A percentile compares a stretch with the other conserved stretches of the same genome.
phyloP scores from a whole-genome alignment of 2,797 vertebrate species.

The Melanogrammus aeglefinus region DNA sequence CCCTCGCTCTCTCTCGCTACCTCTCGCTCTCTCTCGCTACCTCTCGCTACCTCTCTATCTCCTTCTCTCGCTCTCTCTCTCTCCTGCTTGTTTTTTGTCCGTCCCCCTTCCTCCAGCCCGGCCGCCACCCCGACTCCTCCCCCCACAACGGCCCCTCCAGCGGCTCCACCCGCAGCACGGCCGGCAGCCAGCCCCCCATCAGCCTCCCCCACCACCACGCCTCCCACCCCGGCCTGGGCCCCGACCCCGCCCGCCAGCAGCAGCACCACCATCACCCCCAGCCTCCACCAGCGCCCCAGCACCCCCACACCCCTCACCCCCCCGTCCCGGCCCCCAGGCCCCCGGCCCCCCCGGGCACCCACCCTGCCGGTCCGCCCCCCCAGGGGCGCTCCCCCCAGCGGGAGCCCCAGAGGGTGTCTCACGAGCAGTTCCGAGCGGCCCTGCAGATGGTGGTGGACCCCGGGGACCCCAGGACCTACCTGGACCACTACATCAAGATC shows the following conservation, averaged over 20 bases:
- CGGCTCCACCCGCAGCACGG: conserved; percentile 36
- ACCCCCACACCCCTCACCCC: conserved; percentile 60
- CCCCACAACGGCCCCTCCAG: conserved; percentile 77
- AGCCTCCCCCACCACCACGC: conserved; percentile 68
- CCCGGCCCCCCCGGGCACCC: conserved; percentile 17
- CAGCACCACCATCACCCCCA: background rate
- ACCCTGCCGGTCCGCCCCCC: conserved; percentile 32
- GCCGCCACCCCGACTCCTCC: conserved; percentile 61
- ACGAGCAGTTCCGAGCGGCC: conserved; percentile 93
- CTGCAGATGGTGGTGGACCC: conserved; percentile 97
- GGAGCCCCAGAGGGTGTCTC: conserved; percentile 92
- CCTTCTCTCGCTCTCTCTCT: background rate
- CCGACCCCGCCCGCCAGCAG: conserved; percentile 49
- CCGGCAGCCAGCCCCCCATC: conserved; percentile 53
- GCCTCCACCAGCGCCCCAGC: conserved; percentile 3
- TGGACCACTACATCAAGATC: conserved; percentile 97
- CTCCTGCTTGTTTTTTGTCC: background rate
- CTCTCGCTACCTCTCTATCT: too few relatives aligned
- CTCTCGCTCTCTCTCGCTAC: too few relatives aligned
- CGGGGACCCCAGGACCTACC: conserved; percentile 84
- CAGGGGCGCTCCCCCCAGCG: conserved; percentile 81
- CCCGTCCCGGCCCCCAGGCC: conserved; percentile 60
- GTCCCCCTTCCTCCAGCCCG: conserved; percentile 42
- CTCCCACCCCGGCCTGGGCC: conserved; percentile 69
- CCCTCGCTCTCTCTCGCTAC: too few relatives aligned